Base-by-base conservation (phyloP, 1,140 invertebrate genomes). In the Apolygus lucorum region DNA sequence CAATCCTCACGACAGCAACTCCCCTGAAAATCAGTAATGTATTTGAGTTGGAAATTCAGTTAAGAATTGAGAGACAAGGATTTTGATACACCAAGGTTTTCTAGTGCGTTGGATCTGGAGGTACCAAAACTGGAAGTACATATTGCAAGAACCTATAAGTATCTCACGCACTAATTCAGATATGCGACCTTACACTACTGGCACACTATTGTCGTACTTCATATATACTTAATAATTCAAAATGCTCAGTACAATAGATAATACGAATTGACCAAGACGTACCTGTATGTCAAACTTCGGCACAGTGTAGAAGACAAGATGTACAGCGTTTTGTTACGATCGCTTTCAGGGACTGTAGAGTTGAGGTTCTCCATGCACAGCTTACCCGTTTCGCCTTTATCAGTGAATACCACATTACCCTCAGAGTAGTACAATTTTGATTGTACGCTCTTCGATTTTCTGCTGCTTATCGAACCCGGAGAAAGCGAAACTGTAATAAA, bases 331-430 rank as follows among this genome's bases (percentile, higher is more conserved):
- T 77, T 79, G 67, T 82, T 79, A 72, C 81, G 81, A 75, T 83
- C 81, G 67, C 79, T 81, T 27, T 76, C 75, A 2, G 80, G 80
- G 21, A 86, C 72, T 22, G 82, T 84, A 29, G 78, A 77, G 62
- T 73, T 72, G 2, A 76, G 65, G 28, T 75, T 75, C 68, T 89
- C 89, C 27, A 88, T 87, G 74, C 91, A 93, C 24, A 93, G 79
- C 79, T 92, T 92, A 29, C 90, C 90, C 22, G 85, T 78, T n/a
- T 83, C 83, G 8, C 90, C 90, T 74, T 90, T 89, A 78, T 93
- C 90, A 68, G 89, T 89, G 81, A 91, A 93, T 67, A 91, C 82
- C 0, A 91, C 88, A 78, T 87, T 92, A 1, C 92, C 92, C 72
- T 87, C 85, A 52, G 83, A 82, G 70, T 83, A 84, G 70, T 91